phyloP scores from a whole-genome alignment of 2,797 vertebrate genomes.

The Eulemur coronatus region DNA sequence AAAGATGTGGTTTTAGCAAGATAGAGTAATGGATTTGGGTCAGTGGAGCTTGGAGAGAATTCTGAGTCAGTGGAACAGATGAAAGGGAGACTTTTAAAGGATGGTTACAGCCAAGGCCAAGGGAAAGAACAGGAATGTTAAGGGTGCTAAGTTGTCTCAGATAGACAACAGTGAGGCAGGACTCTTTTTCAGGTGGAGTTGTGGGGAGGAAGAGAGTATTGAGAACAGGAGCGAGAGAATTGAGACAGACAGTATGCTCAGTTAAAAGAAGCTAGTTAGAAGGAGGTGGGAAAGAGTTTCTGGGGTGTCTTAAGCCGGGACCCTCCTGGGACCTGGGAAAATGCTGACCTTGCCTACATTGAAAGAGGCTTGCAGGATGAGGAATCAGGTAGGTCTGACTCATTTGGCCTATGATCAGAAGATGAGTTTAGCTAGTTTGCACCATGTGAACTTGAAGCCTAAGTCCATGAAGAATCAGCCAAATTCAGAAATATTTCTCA shows the following conservation, averaged over 20 bases:
- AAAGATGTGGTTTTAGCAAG: neutral
- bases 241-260: neutral
- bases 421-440: neutral
- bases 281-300: neutral
- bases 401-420: neutral
- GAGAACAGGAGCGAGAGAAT: neutral
- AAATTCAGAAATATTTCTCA: constrained; percentile 36
- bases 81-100: neutral
- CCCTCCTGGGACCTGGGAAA: neutral
- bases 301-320: neutral
- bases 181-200: neutral
- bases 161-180: neutral
- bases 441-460: neutral
- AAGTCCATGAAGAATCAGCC: neutral
- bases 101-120: neutral
- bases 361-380: neutral
- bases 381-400: neutral
- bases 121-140: neutral
- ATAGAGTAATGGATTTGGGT: neutral
- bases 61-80: neutral
- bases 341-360: neutral
- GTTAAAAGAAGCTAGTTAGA: neutral
- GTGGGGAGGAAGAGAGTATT: neutral
- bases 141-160: neutral
- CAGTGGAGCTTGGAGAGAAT: neutral